Evolutionary conservation across 2,888 invertebrate species (phyloP).

Genomic region (Sesia apiformis): DNA sequence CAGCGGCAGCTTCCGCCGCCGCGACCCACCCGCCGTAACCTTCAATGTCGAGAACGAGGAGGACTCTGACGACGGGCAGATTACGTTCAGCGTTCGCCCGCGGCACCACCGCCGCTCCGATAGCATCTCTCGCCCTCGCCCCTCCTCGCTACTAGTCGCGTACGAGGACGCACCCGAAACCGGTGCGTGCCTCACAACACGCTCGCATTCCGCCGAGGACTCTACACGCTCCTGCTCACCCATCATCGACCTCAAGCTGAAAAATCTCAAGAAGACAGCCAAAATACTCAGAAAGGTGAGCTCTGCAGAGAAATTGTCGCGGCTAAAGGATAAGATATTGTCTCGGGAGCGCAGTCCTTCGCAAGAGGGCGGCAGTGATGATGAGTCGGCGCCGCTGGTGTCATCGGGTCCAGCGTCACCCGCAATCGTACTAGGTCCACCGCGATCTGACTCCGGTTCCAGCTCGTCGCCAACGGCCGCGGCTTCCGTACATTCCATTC

Average conservation of each 20-base stretch:
- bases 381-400: constrained; percentile 81
- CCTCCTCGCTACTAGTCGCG: constrained; percentile 41
- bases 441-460: constrained; percentile 5
- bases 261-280: constrained; percentile 45
- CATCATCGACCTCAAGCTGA: constrained; percentile 39
- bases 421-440: constrained; percentile 8
- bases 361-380: constrained; percentile 67
- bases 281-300: constrained; percentile 51
- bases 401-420: constrained; percentile 33
- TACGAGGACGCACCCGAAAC: constrained; percentile 26
- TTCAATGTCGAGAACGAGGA: constrained; percentile 66
- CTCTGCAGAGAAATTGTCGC: constrained; percentile 52
- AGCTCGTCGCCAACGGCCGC: constrained; percentile 15
- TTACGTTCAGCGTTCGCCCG: constrained; percentile 55
- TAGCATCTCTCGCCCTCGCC: constrained; percentile 26
- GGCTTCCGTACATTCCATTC: neutral
- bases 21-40: constrained; percentile 52
- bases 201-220: constrained; percentile 59
- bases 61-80: constrained; percentile 54
- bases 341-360: constrained; percentile 56
- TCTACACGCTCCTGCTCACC: constrained; percentile 37
- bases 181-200: constrained; percentile 26
- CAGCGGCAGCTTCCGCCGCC: constrained; percentile 38
- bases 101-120: constrained; percentile 8
- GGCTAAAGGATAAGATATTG: constrained; percentile 54